Evolutionary conservation across 2,113 vertebrate species (phyloP), one percentile per base, ranked within the genome.

Genomic region (Vulpes ferrilata): DNA sequence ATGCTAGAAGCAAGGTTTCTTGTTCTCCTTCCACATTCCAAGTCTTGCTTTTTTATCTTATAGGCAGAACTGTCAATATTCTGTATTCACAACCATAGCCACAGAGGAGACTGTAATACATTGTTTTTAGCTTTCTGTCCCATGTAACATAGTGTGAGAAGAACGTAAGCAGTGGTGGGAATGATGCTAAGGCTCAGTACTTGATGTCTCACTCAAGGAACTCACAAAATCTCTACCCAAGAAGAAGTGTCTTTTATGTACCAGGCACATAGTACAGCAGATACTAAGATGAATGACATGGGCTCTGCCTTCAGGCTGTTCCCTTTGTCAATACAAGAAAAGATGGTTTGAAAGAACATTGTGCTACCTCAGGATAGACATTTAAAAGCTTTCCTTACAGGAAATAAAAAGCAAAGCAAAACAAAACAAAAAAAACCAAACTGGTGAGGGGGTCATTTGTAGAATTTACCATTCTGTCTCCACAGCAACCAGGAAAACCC

Each of bases 401-500:
- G 59, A 17, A 96, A 69, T 71, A 10, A 51, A 27, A 78, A 78
- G 43, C 73, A 76, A 76, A 76, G 22, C 43, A 43, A 43, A 43
- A 6, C 43, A 43, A 43, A 43, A 43, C 43, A 43, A 43, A 43
- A 43, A 43, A 43, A 88, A 59, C 76, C 4, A 69, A 82, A 76
- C 25, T 43, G 3, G 13, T 48, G 38, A 60, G 13, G n/a, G 38
- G 13, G 2, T 89, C 23, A 80, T 60, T 69, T 86, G n/a, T 60
- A 91, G 38, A 97, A 53, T 81, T 94, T 80, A 27, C 11, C 35
- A 64, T 92, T 94, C 59, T 88, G 22, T 93, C 7, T 88, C 27
- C 4, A 84, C 0, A 9, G 25, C 7, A 62, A n/a, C 51, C 62
- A 64, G 32, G 67, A 82, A 83, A 53, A 8, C 1, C 55, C 30